Base-by-base conservation (phyloP, 2,888 invertebrate genomes). In the Metellina segmentata region DNA sequence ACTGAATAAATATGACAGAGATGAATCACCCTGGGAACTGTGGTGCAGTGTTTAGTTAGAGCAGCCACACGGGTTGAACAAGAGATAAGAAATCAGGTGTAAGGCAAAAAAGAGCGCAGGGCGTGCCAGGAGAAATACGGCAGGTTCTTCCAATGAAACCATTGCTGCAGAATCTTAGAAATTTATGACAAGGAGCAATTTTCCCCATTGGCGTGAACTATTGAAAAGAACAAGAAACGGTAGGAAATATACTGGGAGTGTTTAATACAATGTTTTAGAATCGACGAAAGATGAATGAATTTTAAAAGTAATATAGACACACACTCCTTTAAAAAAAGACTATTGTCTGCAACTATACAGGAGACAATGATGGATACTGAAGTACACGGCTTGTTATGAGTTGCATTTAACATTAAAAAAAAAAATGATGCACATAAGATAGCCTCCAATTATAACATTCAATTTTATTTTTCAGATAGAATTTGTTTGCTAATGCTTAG, bases 1-100 rank as follows among this genome's bases (percentile, higher is more conserved):
- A 61, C 61, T 74, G 74, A 20, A 74, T 74, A 74, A 74, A 74
- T 20, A 74, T 74, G 74, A 74, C 34, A 74, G 13, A 48, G 74
- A 74, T 74, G 34, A 48, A 74, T 74, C 74, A 20, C 48, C 34
- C 13, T 11, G 20, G 74, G 74, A 74, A 34, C 19, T 9, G 48
- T 8, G 74, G 19, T 74, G 74, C 74, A 20, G 61, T 61, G 61
- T 16, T 61, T 61, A 61, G 61, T 61, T 61, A 61, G 16, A 16
- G 61, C 16, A 61, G 61, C 61, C 16, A 61, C 11, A 16, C 11
- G 61, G 61, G 13, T 61, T 61, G 61, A 61, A 61, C 61, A 61
- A 61, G 61, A 61, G 61, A 61, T 61, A 61, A 61, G 61, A 61
- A 61, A 61, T 61, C 61, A 61, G 61, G 61, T 8, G 61, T 61